phyloP scores from a whole-genome alignment of 2,888 invertebrate genomes.

The Lamellibrachia satsuma region DNA sequence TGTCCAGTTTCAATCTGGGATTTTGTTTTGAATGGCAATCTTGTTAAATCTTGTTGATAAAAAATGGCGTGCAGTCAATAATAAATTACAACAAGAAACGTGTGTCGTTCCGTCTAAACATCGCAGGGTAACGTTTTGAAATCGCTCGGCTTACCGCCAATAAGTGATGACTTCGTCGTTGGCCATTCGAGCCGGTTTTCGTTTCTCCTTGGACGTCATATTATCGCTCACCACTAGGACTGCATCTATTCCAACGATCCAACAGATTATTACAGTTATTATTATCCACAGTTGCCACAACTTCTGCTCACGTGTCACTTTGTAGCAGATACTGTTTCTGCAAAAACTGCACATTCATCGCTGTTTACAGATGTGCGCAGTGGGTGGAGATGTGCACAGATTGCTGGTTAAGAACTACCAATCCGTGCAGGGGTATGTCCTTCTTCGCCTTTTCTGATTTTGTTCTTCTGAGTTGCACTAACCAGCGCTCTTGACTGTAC shows the following conservation, averaged over 20 bases:
- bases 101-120: background rate
- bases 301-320: background rate
- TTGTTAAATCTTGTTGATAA: background rate
- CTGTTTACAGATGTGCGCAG: background rate
- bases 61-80: background rate
- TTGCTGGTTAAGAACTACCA: background rate
- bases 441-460: background rate
- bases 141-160: background rate
- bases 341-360: background rate
- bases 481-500: background rate
- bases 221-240: background rate
- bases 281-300: background rate
- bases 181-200: background rate
- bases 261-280: background rate
- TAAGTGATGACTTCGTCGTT: background rate
- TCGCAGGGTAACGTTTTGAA: background rate
- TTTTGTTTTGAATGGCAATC: background rate
- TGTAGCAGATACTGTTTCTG: background rate
- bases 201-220: background rate
- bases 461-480: background rate
- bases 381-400: background rate
- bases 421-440: background rate
- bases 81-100: background rate
- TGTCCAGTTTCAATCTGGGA: background rate
- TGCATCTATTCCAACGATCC: background rate